Evolutionary conservation across 2,113 vertebrate species (phyloP).

Genomic region (Hippoglossus stenolepis): DNA sequence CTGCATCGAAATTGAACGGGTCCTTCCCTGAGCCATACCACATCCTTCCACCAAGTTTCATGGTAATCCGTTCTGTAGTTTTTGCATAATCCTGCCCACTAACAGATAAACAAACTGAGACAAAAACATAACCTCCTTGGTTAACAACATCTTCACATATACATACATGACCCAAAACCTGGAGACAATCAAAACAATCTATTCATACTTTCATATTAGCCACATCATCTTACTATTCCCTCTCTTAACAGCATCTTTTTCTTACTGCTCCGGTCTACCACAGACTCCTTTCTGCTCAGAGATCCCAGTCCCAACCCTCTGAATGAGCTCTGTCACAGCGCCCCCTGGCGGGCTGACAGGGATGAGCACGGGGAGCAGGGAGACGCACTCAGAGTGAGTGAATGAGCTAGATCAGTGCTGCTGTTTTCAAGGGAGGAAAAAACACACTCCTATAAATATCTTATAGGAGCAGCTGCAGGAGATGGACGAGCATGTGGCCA

Average conservation of each 20-base stretch:
- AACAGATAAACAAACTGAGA: too few species aligned
- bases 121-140: too few species aligned
- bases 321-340: background rate
- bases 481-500: conserved; percentile 69
- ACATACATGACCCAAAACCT: background rate
- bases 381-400: conserved; percentile 60
- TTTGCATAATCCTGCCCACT: too few species aligned
- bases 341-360: conserved; percentile 47
- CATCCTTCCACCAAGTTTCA: too few species aligned
- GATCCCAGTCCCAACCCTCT: conserved; percentile 27
- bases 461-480: conserved; percentile 75
- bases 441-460: background rate
- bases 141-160: background rate
- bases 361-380: conserved; percentile 36
- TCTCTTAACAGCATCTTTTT: background rate
- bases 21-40: too few species aligned
- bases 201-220: background rate
- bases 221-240: background rate
- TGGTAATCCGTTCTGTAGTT: too few species aligned
- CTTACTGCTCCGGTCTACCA: background rate
- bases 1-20: too few species aligned
- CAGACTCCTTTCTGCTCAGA: conserved; percentile 19
- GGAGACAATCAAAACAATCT: background rate
- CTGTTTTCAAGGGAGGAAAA: background rate
- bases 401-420: background rate